Conservation (phyloP, 1,140 invertebrate genomes). For the Papilio dardanus region DNA sequence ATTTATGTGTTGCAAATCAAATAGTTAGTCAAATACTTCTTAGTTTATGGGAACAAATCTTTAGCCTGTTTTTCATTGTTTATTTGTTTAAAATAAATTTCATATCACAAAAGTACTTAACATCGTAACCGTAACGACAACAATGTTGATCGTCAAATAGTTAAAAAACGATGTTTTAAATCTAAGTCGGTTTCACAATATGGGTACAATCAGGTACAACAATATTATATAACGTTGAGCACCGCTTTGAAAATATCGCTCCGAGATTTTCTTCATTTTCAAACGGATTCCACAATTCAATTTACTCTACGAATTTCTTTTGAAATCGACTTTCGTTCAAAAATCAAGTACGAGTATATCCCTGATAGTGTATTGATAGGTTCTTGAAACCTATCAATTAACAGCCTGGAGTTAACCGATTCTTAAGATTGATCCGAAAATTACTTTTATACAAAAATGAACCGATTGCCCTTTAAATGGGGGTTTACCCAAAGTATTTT, state of each 20-base stretch:
- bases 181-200: background rate
- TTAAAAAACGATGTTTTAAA: background rate
- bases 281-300: conserved; percentile 26
- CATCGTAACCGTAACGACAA: no score
- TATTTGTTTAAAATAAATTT: no score
- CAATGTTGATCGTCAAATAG: no score
- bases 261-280: conserved; percentile 34
- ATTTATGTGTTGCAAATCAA: no score
- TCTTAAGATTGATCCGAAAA: background rate
- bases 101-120: no score
- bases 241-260: conserved; percentile 29
- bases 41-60: no score
- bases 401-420: background rate
- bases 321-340: conserved; percentile 19
- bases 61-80: no score
- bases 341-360: background rate
- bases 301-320: conserved; percentile 26
- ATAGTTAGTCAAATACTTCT: no score
- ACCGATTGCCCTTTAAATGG: no score
- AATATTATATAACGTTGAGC: conserved; percentile 21
- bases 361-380: conserved; percentile 8
- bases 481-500: no score
- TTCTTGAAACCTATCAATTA: background rate
- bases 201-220: background rate
- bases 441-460: background rate